phyloP scores from a whole-genome alignment of 2,797 vertebrate species.

The Tadarida brasiliensis region DNA sequence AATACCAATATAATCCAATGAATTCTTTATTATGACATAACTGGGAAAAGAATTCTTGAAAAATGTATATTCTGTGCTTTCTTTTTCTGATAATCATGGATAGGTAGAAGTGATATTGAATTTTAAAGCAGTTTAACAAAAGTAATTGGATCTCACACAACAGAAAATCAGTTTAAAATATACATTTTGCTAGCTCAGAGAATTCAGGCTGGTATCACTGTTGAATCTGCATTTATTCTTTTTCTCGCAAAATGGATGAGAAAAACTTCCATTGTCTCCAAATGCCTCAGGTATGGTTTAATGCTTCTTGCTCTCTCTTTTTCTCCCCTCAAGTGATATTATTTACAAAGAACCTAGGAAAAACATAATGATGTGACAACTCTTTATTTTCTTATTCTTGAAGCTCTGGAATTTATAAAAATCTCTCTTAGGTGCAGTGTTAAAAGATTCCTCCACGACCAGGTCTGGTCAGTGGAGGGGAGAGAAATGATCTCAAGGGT shows the following conservation, averaged over 20 bases:
- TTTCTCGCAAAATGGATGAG: slow-evolving; percentile 56
- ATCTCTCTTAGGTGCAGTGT: background rate
- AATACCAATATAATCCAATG: slow-evolving; percentile 50
- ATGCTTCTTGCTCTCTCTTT: background rate
- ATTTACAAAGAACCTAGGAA: slow-evolving; percentile 34
- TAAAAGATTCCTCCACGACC: background rate
- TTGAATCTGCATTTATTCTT: slow-evolving; percentile 43
- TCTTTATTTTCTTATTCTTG: slow-evolving; percentile 27
- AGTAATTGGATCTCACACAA: slow-evolving; percentile 71
- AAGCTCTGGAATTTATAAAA: background rate
- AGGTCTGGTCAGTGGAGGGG: background rate
- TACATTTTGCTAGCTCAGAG: slow-evolving; percentile 69
- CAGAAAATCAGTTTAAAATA: slow-evolving; percentile 67
- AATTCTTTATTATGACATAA: slow-evolving; percentile 34
- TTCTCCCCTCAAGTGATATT: background rate
- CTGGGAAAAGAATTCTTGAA: slow-evolving; percentile 4
- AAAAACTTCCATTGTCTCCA: slow-evolving; percentile 17
- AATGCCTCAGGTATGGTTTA: background rate
- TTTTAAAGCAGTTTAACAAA: slow-evolving; percentile 66
- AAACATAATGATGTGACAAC: background rate
- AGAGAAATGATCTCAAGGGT: background rate
- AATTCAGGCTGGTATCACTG: background rate
- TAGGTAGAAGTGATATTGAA: slow-evolving; percentile 58
- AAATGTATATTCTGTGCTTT: slow-evolving; percentile 30
- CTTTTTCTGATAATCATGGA: slow-evolving; percentile 54